Conservation (phyloP, 1,140 invertebrate genomes). For the Potamilus streckersoni region DNA sequence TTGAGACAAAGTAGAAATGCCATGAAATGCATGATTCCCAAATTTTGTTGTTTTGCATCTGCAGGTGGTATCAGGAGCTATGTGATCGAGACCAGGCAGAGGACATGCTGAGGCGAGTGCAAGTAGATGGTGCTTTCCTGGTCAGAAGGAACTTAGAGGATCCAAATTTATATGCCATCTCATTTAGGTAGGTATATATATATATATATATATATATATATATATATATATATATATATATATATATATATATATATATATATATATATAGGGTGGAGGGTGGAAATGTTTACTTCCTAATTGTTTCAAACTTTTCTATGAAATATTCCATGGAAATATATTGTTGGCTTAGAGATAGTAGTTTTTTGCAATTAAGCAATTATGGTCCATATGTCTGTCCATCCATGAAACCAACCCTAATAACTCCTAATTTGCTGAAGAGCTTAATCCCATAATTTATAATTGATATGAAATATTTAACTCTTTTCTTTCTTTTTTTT, state of each 20-base stretch:
- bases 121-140: slow-evolving; percentile 90
- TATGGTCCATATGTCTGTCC: too few species aligned
- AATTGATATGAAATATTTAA: too few species aligned
- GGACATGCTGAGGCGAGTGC: slow-evolving; percentile 84
- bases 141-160: slow-evolving; percentile 87
- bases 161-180: slow-evolving; percentile 89
- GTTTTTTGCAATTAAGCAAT: too few species aligned
- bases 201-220: not conserved
- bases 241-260: not conserved
- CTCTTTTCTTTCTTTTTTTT: too few species aligned
- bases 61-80: slow-evolving; percentile 87
- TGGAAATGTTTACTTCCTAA: not conserved
- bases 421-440: too few species aligned
- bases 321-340: too few species aligned
- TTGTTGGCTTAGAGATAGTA: too few species aligned
- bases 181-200: slow-evolving; percentile 79
- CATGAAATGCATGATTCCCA: too few species aligned
- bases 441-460: too few species aligned
- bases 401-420: too few species aligned
- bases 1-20: too few species aligned
- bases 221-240: not conserved
- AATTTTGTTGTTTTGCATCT: slow-evolving; percentile 1
- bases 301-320: not conserved
- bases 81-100: slow-evolving; percentile 86
- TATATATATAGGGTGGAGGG: not conserved